Conservation (phyloP, 2,797 vertebrate genomes). For the Vireo griseus region DNA sequence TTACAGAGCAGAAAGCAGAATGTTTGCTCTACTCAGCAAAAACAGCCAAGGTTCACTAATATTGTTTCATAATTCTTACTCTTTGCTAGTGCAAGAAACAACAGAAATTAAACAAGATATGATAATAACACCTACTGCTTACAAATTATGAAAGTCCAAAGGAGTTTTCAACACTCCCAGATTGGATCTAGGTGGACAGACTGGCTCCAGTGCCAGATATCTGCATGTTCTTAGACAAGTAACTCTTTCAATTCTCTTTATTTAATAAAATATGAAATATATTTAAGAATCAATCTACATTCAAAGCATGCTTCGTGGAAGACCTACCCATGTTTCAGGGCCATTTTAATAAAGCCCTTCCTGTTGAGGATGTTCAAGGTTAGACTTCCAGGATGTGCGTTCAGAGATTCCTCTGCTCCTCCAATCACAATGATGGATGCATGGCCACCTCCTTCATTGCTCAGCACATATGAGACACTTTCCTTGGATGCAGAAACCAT, state of each 20-base stretch:
- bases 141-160: slow-evolving; percentile 4
- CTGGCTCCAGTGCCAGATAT: neutral
- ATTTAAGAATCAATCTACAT: neutral
- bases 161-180: slow-evolving; percentile 10
- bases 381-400: slow-evolving; percentile 84
- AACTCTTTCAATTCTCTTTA: neutral
- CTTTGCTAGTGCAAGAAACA: neutral
- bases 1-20: neutral
- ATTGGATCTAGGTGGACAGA: neutral
- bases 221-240: neutral
- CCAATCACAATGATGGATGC: slow-evolving; percentile 85
- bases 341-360: slow-evolving; percentile 93
- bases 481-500: slow-evolving; percentile 85
- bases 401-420: slow-evolving; percentile 87
- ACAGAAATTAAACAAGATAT: neutral
- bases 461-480: slow-evolving; percentile 83
- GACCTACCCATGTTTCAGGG: slow-evolving; percentile 88
- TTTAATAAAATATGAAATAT: neutral
- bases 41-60: neutral
- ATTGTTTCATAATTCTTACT: neutral
- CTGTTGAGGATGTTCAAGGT: slow-evolving; percentile 80
- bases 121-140: slow-evolving; percentile 13
- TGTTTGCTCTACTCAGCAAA: neutral
- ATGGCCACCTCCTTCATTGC: slow-evolving; percentile 78
- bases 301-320: neutral